Conservation (phyloP, 1,140 invertebrate genomes). For the Campoletis sonorensis region DNA sequence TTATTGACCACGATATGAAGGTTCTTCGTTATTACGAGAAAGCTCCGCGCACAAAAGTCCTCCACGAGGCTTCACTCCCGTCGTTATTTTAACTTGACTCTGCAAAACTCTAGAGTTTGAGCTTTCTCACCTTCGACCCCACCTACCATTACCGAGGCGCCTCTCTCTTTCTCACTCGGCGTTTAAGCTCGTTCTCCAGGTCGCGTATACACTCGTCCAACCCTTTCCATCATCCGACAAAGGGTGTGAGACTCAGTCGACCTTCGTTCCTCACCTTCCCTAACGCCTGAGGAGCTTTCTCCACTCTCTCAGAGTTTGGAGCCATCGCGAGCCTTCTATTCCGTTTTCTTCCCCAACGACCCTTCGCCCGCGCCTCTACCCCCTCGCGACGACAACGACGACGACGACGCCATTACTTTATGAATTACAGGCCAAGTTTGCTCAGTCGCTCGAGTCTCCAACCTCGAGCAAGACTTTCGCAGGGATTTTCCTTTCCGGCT, state of each 20-base stretch:
- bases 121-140: conserved; percentile 27
- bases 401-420: conserved; percentile 55
- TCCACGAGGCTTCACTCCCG: background rate
- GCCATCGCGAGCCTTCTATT: conserved; percentile 9
- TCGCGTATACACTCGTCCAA: background rate
- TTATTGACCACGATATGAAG: background rate
- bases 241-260: conserved; percentile 25
- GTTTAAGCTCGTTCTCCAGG: background rate
- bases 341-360: background rate
- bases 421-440: conserved; percentile 60
- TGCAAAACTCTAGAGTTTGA: background rate
- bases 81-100: conserved; percentile 2
- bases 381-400: conserved; percentile 2
- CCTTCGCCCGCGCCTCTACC: background rate
- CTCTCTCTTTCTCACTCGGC: background rate
- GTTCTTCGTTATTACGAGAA: background rate
- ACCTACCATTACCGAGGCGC: background rate
- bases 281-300: background rate
- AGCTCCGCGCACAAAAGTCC: background rate
- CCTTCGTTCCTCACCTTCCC: conserved; percentile 36
- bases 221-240: conserved; percentile 26
- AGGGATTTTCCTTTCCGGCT: conserved; percentile 39
- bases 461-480: conserved; percentile 14
- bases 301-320: conserved; percentile 45
- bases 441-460: conserved; percentile 39